Conservation (phyloP, 2,797 vertebrate species). For the Dipus sagitta region DNA sequence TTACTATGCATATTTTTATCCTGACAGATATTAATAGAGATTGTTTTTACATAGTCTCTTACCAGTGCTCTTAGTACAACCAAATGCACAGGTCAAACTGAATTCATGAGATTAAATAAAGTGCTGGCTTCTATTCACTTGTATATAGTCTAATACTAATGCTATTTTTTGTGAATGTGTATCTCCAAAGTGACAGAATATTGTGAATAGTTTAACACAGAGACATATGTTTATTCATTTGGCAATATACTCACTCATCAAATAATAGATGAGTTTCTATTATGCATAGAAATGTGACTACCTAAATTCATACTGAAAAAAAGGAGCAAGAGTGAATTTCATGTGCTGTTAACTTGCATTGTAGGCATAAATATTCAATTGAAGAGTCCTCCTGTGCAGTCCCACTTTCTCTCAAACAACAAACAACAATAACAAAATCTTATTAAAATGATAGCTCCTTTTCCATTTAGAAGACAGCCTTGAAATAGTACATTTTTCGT, state of each 20-base stretch:
- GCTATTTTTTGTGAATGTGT: neutral
- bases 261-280: neutral
- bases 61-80: neutral
- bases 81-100: neutral
- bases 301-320: neutral
- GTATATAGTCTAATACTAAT: neutral
- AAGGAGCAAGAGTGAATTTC: neutral
- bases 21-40: neutral
- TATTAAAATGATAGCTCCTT: neutral
- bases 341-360: neutral
- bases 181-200: neutral
- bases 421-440: too few relatives aligned
- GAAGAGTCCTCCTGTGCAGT: neutral
- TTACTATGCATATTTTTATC: neutral
- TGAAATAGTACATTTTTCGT: neutral
- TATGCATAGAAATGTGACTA: neutral
- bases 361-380: neutral
- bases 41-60: neutral
- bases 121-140: neutral
- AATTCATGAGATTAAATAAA: neutral
- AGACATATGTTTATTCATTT: neutral
- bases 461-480: neutral
- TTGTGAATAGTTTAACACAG: neutral
- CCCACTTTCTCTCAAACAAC: neutral
- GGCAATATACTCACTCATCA: neutral